Base-by-base conservation (phyloP, 2,113 vertebrate genomes). In the Ammodytes marinus region DNA sequence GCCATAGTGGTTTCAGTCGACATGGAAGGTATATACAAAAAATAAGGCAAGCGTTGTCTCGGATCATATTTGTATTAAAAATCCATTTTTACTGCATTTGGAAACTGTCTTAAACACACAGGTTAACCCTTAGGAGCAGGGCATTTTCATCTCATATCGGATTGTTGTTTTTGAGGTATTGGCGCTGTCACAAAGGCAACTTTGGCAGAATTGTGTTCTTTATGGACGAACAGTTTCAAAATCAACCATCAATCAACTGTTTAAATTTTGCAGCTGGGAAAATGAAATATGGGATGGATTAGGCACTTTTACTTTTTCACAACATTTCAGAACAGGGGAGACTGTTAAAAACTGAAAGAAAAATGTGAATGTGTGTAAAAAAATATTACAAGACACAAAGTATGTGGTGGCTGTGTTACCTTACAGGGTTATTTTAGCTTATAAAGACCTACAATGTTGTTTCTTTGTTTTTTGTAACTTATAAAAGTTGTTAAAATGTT, bases 141-240 rank as follows among this genome's bases (percentile, higher is more conserved):
- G 69, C 39, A 6, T 40, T 37, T 4, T 57, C 37, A 2, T 88
- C 57, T 69, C 6, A 5, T 39, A 2, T 35, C 27, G 2, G 74
- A 55, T 43, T 54, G 55, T 66, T 39, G 47, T 47, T 85, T 27
- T 15, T 90, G 91, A 92, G 91, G 91, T 92, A 92, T 85, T 8
- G 83, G 42, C 0, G 83, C 79, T 74, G 50, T 82, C 77, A 74
- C 60, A 17, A 91, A 92, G 88, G 86, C 86, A 92, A 87, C 87
- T 92, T 91, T 92, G 92, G 92, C 86, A 79, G 72, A 69, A 72
- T 85, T 43, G 45, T 55, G 53, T 64, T 64, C 43, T 61, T 53
- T 19, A 19, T 37, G 27, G 64, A 68, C n/a, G 7, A 57, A 49
- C n/a, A 46, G 37, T 52, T 14, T 64, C 47, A 61, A 19, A 17